Conservation (phyloP, 2,113 vertebrate genomes). For the Tenrec ecaudatus region DNA sequence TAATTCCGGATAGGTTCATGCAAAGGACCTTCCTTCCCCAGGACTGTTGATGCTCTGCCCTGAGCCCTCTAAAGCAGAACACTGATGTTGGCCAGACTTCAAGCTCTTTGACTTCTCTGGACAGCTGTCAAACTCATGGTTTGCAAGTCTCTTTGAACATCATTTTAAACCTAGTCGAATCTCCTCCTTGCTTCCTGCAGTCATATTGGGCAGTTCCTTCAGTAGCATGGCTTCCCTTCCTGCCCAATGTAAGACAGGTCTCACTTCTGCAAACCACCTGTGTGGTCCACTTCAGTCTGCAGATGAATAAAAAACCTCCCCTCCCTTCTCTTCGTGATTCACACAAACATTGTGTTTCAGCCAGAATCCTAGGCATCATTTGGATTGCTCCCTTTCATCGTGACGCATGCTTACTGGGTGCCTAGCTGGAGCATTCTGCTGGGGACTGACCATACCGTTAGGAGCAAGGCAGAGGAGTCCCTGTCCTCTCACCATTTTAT, state of each 20-base stretch:
- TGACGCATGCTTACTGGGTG: not conserved
- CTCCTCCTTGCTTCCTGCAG: not conserved
- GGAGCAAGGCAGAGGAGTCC: not conserved
- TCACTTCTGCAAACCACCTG: not conserved
- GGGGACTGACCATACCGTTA: not conserved
- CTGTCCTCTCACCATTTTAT: not conserved
- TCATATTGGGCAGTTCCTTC: not conserved
- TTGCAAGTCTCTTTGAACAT: not conserved
- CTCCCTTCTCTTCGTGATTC: not conserved
- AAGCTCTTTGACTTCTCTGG: not conserved
- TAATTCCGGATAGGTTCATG: not conserved
- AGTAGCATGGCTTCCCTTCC: not conserved
- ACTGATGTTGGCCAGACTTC: not conserved
- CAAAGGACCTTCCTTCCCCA: not conserved
- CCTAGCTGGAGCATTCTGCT: not conserved
- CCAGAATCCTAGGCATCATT: not conserved
- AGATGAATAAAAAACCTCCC: not conserved
- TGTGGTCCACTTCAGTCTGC: not conserved
- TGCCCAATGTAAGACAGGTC: not conserved
- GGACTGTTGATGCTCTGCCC: too few relatives aligned
- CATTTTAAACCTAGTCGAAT: not conserved
- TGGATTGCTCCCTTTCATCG: not conserved
- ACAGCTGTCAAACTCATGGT: not conserved
- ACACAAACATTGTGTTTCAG: not conserved
- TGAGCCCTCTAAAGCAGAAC: not conserved